phyloP scores from a whole-genome alignment of 2,113 vertebrate genomes.

The Larimichthys crocea region DNA sequence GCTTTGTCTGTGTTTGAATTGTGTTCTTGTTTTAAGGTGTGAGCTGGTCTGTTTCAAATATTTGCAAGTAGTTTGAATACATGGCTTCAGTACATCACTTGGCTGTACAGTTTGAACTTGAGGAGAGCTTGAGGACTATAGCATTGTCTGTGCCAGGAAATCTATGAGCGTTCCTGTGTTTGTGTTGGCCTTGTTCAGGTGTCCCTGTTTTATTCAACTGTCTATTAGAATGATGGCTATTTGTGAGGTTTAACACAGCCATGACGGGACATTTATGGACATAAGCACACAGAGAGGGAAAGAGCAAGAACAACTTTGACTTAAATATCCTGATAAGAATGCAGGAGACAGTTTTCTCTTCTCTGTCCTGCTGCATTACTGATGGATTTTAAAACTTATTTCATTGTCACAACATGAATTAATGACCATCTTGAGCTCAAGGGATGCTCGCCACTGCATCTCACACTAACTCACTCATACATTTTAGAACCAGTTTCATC shows the following conservation, averaged over 20 bases:
- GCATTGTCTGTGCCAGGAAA: background rate
- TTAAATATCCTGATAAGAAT: background rate
- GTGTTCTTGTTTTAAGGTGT: background rate
- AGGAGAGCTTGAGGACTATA: background rate
- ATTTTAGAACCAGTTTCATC: background rate
- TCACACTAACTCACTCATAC: background rate
- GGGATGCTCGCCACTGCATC: background rate
- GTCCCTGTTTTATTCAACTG: background rate
- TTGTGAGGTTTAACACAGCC: background rate
- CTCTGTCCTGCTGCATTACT: background rate
- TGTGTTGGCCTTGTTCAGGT: background rate
- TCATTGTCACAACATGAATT: background rate
- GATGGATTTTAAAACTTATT: background rate
- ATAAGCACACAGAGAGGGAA: background rate
- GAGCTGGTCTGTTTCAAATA: background rate
- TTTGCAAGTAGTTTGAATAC: background rate
- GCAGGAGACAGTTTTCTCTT: background rate
- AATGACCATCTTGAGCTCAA: background rate
- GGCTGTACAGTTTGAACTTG: background rate
- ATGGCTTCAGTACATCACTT: background rate
- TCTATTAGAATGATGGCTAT: background rate
- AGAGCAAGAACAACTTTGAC: background rate
- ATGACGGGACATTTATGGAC: background rate
- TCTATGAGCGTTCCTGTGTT: background rate
- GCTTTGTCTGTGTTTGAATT: constrained; percentile 8